A percentile compares a stretch with the other conserved stretches of the same genome.
phyloP scores from a whole-genome alignment of 2,888 invertebrate species.

The Notodonta ziczac region DNA sequence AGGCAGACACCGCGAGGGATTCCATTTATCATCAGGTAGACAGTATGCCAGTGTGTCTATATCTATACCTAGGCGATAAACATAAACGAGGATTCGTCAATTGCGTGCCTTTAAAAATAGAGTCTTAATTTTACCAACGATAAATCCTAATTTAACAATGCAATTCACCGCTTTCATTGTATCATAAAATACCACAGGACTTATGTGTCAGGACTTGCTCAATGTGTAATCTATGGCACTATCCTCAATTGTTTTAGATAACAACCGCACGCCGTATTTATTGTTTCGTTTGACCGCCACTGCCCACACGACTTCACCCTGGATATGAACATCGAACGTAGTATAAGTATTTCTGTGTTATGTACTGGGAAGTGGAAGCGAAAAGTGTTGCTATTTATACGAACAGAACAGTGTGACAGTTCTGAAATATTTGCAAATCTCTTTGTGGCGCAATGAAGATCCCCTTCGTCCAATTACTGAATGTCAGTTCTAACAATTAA shows the following conservation, averaged over 20 bases:
- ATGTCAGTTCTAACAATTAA: slow-evolving; percentile 26
- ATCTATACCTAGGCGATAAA: too few species aligned
- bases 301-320: slow-evolving; percentile 9
- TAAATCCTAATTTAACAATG: slow-evolving; percentile 3
- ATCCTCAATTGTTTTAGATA: slow-evolving; percentile 6
- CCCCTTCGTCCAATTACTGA: slow-evolving; percentile 29
- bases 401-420: slow-evolving; percentile 16
- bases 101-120: not conserved
- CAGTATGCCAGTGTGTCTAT: too few species aligned
- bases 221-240: slow-evolving; percentile 4
- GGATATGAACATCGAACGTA: not conserved
- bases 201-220: not conserved
- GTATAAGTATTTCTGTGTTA: slow-evolving; percentile 5
- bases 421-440: slow-evolving; percentile 31
- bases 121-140: not conserved
- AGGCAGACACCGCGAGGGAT: too few species aligned
- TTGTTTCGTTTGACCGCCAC: slow-evolving; percentile 6
- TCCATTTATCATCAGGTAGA: too few species aligned
- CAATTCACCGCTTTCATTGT: not conserved
- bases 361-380: slow-evolving; percentile 21
- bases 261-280: slow-evolving; percentile 10
- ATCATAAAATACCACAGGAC: not conserved
- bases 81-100: not conserved
- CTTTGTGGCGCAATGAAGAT: slow-evolving; percentile 25
- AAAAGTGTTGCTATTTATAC: slow-evolving; percentile 27